Evolutionary conservation across 2,113 vertebrate species (phyloP), one percentile per base, ranked within the genome.

Genomic region (Notothenia coriiceps): DNA sequence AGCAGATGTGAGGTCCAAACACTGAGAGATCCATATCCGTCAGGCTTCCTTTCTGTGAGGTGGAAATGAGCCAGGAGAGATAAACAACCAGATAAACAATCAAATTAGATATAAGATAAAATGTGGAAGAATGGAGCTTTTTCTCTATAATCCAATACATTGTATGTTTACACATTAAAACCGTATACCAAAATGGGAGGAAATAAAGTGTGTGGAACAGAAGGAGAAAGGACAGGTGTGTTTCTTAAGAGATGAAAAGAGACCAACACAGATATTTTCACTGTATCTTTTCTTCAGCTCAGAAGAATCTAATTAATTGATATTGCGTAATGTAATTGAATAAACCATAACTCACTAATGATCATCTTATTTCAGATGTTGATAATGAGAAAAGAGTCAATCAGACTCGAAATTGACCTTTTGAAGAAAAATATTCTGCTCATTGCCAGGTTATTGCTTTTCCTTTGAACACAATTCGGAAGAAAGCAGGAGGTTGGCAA

Each of bases 1-100:
- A 54, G 47, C 55, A 17, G 62, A 56, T 70, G 73, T 73, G 74
- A 43, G 67, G 83, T 86, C 86, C 12, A 86, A 83, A 89, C 86
- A 68, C 64, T 71, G 74, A 89, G 66, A 69, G 59, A 74, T 46
- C 49, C 1, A 1, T 22, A 67, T 73, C 51, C 49, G 51, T 78
- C 72, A 15, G 63, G 46, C 56, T 68, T 63, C 57, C 56, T 40
- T 51, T 35, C 46, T 7, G 78, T 86, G 29, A 29, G 29, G 3
- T 29, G 74, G 67, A 86, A 86, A 88, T 88, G n/a, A 80, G 61
- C 46, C 2, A 5, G 0, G 14, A 60, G 20, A 63, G 46, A 76
- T 11, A 18, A 56, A 54, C 59, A 80, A 80, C 51, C 7, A 3
- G 13, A n/a, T 40, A 2, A 44, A 25, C 15, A 1, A 49, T 54